Conservation (phyloP, 2,888 invertebrate genomes). For the Apantesis nais region DNA sequence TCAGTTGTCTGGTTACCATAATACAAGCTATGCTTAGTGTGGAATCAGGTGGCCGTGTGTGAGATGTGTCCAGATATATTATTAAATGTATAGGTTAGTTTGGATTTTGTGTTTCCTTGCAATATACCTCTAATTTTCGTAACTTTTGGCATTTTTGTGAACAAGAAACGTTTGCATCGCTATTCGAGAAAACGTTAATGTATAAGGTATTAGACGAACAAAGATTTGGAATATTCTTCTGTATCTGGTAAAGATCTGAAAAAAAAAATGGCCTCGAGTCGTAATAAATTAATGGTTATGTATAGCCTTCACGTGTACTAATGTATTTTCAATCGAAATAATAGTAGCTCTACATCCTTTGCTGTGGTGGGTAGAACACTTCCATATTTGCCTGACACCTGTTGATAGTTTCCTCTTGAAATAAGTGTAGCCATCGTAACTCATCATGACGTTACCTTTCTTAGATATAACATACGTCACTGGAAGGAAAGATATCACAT, state of each 20-base stretch:
- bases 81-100: too few relatives aligned
- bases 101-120: too few relatives aligned
- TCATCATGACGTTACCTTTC: constrained; percentile 20
- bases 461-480: constrained; percentile 3
- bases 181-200: not conserved
- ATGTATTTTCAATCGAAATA: not conserved
- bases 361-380: constrained; percentile 11
- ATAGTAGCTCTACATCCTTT: constrained; percentile 11
- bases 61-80: too few relatives aligned
- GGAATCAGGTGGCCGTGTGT: too few relatives aligned
- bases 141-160: too few relatives aligned
- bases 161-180: too few relatives aligned
- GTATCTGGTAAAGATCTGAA: not conserved
- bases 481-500: not conserved
- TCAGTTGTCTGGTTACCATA: too few relatives aligned
- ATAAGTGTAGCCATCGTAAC: constrained; percentile 16
- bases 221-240: too few relatives aligned
- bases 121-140: too few relatives aligned
- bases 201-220: not conserved
- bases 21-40: too few relatives aligned
- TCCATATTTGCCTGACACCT: constrained; percentile 6
- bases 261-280: not conserved
- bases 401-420: constrained; percentile 5
- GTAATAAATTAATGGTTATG: constrained; percentile 8
- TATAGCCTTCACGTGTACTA: not conserved